Evolutionary conservation across 2,888 invertebrate genomes (phyloP).

Genomic region (Oligia fasciuncula): DNA sequence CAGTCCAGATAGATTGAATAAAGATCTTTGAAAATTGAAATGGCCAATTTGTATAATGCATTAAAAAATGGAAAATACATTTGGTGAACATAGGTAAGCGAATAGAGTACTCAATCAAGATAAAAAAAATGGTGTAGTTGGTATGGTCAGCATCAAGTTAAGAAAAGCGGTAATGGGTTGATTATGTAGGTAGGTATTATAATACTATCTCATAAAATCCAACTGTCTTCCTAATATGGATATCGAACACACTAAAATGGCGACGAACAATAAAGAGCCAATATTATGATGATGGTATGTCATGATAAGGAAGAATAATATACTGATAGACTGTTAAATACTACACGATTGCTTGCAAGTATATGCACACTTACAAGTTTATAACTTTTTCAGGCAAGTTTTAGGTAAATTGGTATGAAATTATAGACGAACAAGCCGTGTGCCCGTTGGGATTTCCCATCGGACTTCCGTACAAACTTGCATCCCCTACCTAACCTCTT

Average conservation of each 20-base stretch:
- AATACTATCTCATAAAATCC: background rate
- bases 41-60: background rate
- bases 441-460: background rate
- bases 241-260: background rate
- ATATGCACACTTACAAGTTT: background rate
- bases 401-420: background rate
- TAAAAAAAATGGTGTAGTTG: background rate
- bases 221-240: background rate
- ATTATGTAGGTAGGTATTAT: background rate
- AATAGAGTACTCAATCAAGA: background rate
- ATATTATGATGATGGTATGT: background rate
- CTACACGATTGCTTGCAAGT: background rate
- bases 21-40: background rate
- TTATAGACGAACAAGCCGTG: background rate
- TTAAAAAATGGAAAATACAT: background rate
- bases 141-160: background rate
- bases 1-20: too few relatives aligned
- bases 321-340: background rate
- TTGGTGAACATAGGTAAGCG: background rate
- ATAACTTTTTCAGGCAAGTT: background rate
- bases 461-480: background rate
- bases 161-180: background rate
- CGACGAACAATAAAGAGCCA: conserved; percentile 1
- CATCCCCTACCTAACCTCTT: background rate
- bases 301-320: background rate